A percentile compares a stretch with the other conserved stretches of the same genome.
Conservation (phyloP, 2,888 invertebrate genomes). For the Lasioglossum lativentre region DNA sequence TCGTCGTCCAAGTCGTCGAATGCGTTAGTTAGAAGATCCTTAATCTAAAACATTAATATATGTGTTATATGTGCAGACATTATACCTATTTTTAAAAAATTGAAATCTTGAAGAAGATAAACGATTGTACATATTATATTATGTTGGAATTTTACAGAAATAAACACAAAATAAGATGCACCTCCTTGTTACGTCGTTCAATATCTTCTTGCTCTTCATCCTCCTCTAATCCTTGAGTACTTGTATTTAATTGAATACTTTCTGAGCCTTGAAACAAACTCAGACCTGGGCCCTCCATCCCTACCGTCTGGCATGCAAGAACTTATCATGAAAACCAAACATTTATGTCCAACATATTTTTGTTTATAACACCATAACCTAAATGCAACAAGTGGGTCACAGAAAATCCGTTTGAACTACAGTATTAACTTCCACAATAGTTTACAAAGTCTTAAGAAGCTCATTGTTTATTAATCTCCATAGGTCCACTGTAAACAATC, state of each 20-base stretch:
- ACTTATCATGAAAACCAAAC: conserved; percentile 70
- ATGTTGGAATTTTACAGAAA: neutral
- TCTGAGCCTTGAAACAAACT: conserved; percentile 90
- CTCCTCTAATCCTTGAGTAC: conserved; percentile 87
- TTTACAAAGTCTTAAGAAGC: conserved; percentile 43
- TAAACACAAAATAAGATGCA: conserved; percentile 73
- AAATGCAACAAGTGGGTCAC: conserved; percentile 82
- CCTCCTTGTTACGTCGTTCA: conserved; percentile 89
- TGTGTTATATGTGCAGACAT: neutral
- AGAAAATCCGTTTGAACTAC: conserved; percentile 67
- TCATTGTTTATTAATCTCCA: conserved; percentile 54
- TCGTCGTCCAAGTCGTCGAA: conserved; percentile 89
- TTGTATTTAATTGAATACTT: conserved; percentile 88
- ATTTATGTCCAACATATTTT: conserved; percentile 79
- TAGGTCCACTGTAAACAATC: conserved; percentile 35
- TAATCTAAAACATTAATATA: conserved; percentile 85
- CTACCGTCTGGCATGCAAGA: conserved; percentile 71
- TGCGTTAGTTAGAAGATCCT: conserved; percentile 88
- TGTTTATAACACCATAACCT: conserved; percentile 84
- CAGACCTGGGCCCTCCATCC: conserved; percentile 87
- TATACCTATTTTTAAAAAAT: neutral
- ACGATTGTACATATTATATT: neutral
- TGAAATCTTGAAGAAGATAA: neutral
- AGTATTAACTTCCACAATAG: conserved; percentile 44
- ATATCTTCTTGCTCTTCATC: conserved; percentile 90